phyloP scores from a whole-genome alignment of 1,140 invertebrate species.

The Bombus haemorrhoidalis region DNA sequence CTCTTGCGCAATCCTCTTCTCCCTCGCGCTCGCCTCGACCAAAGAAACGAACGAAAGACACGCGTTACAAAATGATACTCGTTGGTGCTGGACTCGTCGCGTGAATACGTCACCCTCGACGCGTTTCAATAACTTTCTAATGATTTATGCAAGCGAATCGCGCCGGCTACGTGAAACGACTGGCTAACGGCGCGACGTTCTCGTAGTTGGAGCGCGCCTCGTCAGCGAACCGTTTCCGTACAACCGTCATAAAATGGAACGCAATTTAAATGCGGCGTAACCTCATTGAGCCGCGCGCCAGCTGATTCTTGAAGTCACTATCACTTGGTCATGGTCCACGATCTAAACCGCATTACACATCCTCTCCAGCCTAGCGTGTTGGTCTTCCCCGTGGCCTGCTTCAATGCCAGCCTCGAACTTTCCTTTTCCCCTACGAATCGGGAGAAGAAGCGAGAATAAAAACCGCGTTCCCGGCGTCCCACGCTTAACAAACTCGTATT shows the following conservation, averaged over 20 bases:
- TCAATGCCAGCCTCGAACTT: constrained; percentile 21
- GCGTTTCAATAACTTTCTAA: constrained; percentile 48
- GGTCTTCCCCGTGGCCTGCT: neutral
- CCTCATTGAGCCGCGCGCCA: constrained; percentile 24
- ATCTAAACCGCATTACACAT: constrained; percentile 38
- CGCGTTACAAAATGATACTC: constrained; percentile 27
- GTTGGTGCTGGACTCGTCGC: neutral
- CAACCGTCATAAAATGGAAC: constrained; percentile 37
- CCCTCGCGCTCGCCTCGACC: neutral
- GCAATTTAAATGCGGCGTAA: constrained; percentile 45
- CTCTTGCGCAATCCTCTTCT: constrained; percentile 26
- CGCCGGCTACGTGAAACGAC: constrained; percentile 3
- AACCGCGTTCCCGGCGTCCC: neutral
- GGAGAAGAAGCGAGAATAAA: constrained; percentile 7
- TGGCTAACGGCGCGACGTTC: neutral
- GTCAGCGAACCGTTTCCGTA: constrained; percentile 21
- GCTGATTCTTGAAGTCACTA: constrained; percentile 54
- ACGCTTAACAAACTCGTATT: constrained; percentile 16
- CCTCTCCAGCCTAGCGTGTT: neutral
- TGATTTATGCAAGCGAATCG: constrained; percentile 52
- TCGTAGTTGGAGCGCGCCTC: no score
- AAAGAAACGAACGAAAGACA: constrained; percentile 28
- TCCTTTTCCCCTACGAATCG: neutral
- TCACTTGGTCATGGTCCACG: constrained; percentile 56
- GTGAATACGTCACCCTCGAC: neutral